Evolutionary conservation across 2,888 invertebrate genomes (phyloP).

Genomic region (Platynereis dumerilii): DNA sequence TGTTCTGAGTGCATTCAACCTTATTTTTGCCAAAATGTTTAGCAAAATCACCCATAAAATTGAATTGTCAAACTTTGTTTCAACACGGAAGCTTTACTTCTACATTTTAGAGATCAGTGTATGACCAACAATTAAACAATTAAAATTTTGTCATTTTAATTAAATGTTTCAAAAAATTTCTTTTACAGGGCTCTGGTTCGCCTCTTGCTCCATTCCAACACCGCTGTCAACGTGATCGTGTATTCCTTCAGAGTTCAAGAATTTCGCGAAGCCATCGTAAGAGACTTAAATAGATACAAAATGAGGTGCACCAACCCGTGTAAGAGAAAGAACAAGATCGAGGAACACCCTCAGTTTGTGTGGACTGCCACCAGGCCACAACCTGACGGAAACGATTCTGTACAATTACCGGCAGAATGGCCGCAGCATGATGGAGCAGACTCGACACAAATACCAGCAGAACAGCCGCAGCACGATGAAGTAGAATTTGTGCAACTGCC

Average conservation of each 20-base stretch:
- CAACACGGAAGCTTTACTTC: not conserved
- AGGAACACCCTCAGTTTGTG: too few species aligned
- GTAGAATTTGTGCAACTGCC: too few species aligned
- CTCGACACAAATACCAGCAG: too few species aligned
- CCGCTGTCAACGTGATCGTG: slow-evolving; percentile 42
- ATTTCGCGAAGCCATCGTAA: slow-evolving; percentile 30
- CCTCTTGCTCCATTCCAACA: slow-evolving; percentile 38
- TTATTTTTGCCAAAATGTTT: not conserved
- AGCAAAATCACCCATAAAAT: not conserved
- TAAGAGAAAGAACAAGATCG: too few species aligned
- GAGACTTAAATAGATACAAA: not conserved
- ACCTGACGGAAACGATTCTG: too few species aligned
- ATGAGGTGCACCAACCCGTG: not conserved
- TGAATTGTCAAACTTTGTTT: not conserved
- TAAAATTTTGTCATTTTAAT: not conserved
- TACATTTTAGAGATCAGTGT: not conserved
- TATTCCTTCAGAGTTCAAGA: slow-evolving; percentile 40
- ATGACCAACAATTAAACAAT: not conserved
- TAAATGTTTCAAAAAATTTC: not conserved
- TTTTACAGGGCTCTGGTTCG: slow-evolving; percentile 36
- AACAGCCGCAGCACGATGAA: too few species aligned
- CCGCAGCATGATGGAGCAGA: too few species aligned
- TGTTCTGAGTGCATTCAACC: not conserved
- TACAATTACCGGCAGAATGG: too few species aligned
- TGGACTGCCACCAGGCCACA: too few species aligned